A percentile compares a stretch with the other conserved stretches of the same genome.
phyloP scores from a whole-genome alignment of 2,797 vertebrate genomes.

The Semotilus atromaculatus region DNA sequence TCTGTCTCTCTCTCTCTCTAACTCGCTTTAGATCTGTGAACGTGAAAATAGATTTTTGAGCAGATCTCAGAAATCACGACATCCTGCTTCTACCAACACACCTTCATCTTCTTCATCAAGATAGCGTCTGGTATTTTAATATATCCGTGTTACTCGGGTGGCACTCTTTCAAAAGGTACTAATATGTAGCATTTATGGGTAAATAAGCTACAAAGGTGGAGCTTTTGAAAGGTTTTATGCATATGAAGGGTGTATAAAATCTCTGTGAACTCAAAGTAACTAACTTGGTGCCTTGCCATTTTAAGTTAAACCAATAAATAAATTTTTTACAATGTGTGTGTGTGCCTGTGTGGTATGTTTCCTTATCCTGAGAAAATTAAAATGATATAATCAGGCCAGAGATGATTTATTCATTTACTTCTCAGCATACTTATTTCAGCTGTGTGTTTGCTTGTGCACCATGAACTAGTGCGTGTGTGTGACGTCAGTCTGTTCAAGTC shows the following conservation, averaged over 20 bases:
- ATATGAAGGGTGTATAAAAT: neutral
- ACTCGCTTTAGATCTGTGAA: conserved; percentile 2
- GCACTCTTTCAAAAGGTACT: neutral
- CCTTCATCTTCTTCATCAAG: neutral
- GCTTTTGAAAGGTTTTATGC: neutral
- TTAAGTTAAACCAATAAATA: neutral
- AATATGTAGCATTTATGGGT: neutral
- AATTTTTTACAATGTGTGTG: neutral
- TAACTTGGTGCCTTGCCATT: neutral
- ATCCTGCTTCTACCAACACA: neutral
- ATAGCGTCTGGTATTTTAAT: neutral
- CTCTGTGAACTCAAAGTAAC: neutral
- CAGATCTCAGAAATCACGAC: neutral
- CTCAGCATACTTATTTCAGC: neutral
- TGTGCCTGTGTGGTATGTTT: neutral
- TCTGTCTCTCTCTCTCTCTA: neutral
- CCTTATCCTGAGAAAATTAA: neutral
- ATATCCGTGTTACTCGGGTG: neutral
- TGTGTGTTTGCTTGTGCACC: neutral
- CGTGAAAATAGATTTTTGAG: neutral
- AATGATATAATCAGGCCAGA: neutral
- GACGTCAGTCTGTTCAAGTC: conserved; percentile 36
- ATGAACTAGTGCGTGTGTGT: conserved; percentile 4
- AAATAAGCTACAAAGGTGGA: neutral
- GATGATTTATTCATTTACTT: neutral